phyloP scores from a whole-genome alignment of 2,113 vertebrate species.

The Diphyllodes magnificus region DNA sequence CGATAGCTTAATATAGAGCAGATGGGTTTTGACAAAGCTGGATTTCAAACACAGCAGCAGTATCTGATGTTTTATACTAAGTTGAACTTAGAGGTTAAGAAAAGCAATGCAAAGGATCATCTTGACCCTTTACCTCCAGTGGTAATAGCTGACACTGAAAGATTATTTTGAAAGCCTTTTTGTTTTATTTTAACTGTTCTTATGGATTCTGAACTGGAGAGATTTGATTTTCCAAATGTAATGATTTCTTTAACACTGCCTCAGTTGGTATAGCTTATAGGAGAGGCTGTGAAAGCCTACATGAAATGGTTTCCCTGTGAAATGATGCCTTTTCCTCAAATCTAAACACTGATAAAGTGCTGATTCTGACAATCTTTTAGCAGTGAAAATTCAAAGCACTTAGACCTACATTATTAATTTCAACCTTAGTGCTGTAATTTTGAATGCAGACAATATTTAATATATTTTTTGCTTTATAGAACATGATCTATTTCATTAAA shows the following conservation, averaged over 20 bases:
- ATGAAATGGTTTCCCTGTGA: not conserved
- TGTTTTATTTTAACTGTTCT: not conserved
- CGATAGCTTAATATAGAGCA: not conserved
- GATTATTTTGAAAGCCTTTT: not conserved
- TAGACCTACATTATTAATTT: not conserved
- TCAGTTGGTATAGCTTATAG: not conserved
- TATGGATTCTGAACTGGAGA: not conserved
- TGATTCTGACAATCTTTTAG: not conserved
- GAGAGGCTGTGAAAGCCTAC: not conserved
- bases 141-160: not conserved
- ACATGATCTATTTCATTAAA: not conserved
- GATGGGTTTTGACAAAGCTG: not conserved
- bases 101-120: not conserved
- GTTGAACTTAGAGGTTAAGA: not conserved
- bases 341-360: not conserved
- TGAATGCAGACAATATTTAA: not conserved
- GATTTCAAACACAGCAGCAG: not conserved
- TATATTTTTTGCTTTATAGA: not conserved
- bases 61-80: not conserved
- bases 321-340: not conserved
- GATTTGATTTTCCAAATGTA: not conserved
- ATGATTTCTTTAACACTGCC: not conserved
- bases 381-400: not conserved
- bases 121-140: not conserved
- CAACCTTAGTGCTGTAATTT: not conserved